Evolutionary conservation across 2,888 invertebrate genomes (phyloP).

Genomic region (Bellardia pandia): DNA sequence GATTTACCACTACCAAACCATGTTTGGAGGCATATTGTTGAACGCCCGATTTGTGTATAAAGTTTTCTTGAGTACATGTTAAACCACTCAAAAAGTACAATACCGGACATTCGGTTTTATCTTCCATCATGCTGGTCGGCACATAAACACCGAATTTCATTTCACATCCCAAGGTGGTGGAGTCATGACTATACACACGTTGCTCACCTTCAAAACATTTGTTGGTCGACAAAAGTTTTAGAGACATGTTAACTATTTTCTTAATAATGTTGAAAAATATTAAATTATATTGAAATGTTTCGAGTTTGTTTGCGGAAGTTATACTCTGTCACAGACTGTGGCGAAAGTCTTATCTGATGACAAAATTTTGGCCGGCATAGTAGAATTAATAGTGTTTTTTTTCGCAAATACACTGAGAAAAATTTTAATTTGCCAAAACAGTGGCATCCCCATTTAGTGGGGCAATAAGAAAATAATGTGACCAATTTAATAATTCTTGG

Average conservation of each 20-base stretch:
- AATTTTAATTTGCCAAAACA: too few species aligned
- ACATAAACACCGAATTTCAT: conserved; percentile 97
- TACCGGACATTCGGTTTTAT: conserved; percentile 88
- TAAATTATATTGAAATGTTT: background rate
- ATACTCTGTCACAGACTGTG: too few species aligned
- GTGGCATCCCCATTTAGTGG: too few species aligned
- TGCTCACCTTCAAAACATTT: conserved; percentile 82
- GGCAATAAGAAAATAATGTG: too few species aligned
- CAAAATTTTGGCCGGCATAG: background rate
- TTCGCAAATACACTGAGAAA: too few species aligned
- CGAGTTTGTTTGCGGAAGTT: background rate
- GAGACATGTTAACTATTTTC: conserved; percentile 73
- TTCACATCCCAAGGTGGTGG: conserved; percentile 90
- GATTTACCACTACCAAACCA: conserved; percentile 94
- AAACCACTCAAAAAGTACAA: conserved; percentile 96
- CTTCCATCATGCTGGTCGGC: conserved; percentile 88
- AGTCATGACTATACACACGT: conserved; percentile 81
- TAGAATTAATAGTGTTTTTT: too few species aligned
- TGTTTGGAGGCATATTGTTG: conserved; percentile 95
- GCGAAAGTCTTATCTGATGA: background rate
- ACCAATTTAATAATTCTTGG: too few species aligned
- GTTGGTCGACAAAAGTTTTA: conserved; percentile 78
- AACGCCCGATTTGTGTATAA: conserved; percentile 97
- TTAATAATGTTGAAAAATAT: background rate
- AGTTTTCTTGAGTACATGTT: conserved; percentile 97